phyloP scores from a whole-genome alignment of 1,140 invertebrate species.

The Leptonema lineaticorne region DNA sequence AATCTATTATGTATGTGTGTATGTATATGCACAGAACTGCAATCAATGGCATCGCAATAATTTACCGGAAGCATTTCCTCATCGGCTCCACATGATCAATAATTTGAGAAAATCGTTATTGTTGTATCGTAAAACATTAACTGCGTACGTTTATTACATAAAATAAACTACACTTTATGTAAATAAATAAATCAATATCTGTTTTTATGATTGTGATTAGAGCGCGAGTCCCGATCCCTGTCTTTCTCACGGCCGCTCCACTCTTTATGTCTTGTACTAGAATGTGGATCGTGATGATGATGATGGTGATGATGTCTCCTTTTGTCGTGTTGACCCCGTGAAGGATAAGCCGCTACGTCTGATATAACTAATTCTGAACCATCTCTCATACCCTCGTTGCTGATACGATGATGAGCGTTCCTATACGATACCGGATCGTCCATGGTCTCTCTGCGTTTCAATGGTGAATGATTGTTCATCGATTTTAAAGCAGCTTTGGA shows the following conservation, averaged over 20 bases:
- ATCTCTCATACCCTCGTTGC: slow-evolving; percentile 66
- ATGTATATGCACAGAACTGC: too few relatives aligned
- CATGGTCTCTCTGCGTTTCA: slow-evolving; percentile 69
- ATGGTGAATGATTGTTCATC: slow-evolving; percentile 54
- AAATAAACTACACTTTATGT: too few relatives aligned
- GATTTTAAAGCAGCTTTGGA: slow-evolving; percentile 57
- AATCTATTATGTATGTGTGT: too few relatives aligned
- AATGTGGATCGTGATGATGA: slow-evolving; percentile 64
- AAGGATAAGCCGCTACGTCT: slow-evolving; percentile 62
- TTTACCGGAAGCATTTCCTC: too few relatives aligned
- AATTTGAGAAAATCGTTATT: too few relatives aligned
- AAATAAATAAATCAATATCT: too few relatives aligned
- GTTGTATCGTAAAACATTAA: too few relatives aligned
- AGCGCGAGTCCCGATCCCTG: slow-evolving; percentile 47
- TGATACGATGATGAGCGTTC: slow-evolving; percentile 47
- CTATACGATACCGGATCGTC: slow-evolving; percentile 49
- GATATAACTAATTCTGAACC: slow-evolving; percentile 79
- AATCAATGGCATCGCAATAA: too few relatives aligned
- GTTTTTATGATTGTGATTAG: slow-evolving; percentile 53
- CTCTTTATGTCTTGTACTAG: slow-evolving; percentile 45
- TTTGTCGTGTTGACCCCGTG: slow-evolving; percentile 63
- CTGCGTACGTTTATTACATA: too few relatives aligned
- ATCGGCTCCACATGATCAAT: too few relatives aligned
- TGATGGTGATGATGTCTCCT: slow-evolving; percentile 82
- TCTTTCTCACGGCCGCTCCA: slow-evolving; percentile 45